Evolutionary conservation across 2,888 invertebrate genomes (phyloP), one percentile per base, ranked within the genome.

Genomic region (Lissonota sp.): DNA sequence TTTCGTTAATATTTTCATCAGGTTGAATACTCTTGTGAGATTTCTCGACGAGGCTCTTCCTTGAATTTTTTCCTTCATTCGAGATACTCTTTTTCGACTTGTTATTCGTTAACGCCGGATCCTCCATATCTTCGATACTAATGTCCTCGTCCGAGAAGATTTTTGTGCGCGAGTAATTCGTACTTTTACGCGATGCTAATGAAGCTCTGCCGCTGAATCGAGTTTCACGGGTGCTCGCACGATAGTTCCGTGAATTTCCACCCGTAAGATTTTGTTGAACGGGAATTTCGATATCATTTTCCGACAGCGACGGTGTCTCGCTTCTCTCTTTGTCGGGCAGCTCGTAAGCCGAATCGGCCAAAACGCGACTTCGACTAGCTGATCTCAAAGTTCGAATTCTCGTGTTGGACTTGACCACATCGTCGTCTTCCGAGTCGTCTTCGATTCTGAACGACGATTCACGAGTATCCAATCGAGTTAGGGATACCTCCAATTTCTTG

Each of bases 291-390:
- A 26, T 14, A 6, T 75, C 75, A 12, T 16, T 44, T 12, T 77
- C 82, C 10, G 77, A 63, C 12, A 63, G 42, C 0, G 79, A 64
- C 6, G 67, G 66, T 7, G 79, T 71, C 8, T 40, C 42, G 73
- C 78, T 84, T 72, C 82, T 67, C 4, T 82, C 80, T n/a, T 66
- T 79, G 8, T 64, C 66, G 6, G 73, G 80, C 26, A 78, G 78
- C 42, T 82, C 80, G 69, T 84, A 80, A 14, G 64, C 75, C 8
- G 82, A 80, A 51, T 82, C 72, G 0, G 46, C n/a, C 0, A 44
- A 16, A 6, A 16, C 7, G 53, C 72, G 60, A 49, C 26, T 55
- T 5, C 40, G 73, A 44, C 51, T 63, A n/a, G 67, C 40, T 10
- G 51, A 57, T 51, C 37, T 58, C 5, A 26, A 14, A 6, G 62